Evolutionary conservation across 30 jellyfish, hydroid and myxozoan species (phyloP).

Genomic region (Haliclystus octoradiatus): DNA sequence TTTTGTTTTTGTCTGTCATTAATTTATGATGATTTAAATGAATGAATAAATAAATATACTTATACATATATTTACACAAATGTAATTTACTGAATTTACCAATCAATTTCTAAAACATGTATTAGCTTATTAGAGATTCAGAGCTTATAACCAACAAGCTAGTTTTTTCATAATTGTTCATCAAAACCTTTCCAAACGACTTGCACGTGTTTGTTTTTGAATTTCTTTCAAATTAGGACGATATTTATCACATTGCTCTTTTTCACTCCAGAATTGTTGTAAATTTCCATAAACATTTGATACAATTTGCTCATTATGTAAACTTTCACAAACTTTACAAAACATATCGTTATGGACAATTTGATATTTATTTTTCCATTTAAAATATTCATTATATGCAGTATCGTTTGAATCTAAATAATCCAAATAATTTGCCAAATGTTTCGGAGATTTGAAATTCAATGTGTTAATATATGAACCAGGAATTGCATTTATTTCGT

Average conservation of each 20-base stretch:
- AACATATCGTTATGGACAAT: neutral
- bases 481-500: neutral
- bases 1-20: too few relatives aligned
- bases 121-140: too few relatives aligned
- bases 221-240: neutral
- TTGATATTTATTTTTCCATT: neutral
- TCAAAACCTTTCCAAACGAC: too few relatives aligned
- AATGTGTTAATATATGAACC: constrained; percentile 4
- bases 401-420: constrained; percentile 6
- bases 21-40: too few relatives aligned
- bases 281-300: neutral
- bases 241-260: neutral
- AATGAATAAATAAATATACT: too few relatives aligned
- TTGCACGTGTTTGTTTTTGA: too few relatives aligned
- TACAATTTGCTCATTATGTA: neutral
- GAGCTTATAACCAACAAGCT: too few relatives aligned
- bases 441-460: neutral
- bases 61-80: too few relatives aligned
- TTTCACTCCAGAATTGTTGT: neutral
- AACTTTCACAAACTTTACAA: neutral
- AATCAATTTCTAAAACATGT: too few relatives aligned
- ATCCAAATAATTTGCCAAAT: neutral
- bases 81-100: too few relatives aligned
- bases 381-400: constrained; percentile 7
- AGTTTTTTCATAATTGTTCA: too few relatives aligned